Base-by-base conservation (phyloP, 2,888 invertebrate genomes). In the Melolontha melolontha region DNA sequence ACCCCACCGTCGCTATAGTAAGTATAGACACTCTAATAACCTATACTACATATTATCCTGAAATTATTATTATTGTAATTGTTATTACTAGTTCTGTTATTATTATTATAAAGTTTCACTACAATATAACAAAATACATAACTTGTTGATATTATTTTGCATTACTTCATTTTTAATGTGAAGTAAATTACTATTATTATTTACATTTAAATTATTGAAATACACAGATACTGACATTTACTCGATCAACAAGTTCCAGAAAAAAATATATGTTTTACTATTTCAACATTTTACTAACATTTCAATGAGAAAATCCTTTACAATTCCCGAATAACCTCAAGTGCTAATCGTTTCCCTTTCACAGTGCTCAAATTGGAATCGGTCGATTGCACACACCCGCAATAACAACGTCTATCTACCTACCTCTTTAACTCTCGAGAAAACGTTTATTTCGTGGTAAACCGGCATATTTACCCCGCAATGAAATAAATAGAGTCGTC, bases 401-500 rank as follows among this genome's bases (percentile, higher is more conserved):
- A 41, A 55, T 55, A 55, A 41, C 55, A 17, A 41, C 17, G 55
- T 17, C 57, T 44, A 42, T 57, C 42, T 57, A 57, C 42, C 57
- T 57, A 57, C 42, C 57, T 34, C 57, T 57, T 57, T 42, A 42
- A 57, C 12, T 42, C 57, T 44, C 22, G 22, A 57, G 51, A 64
- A 50, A 50, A 64, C 51, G 51, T 64, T 64, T 64, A 64, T 64
- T 54, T 40, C 54, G 64, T 64, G 64, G 54, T 34, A 52, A 54
- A 34, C 64, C 44, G 52, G 64, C 64, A 64, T 64, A 42, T 64
- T 64, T 62, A 64, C 44, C 54, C 52, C 52, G 51, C 42, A 52
- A 64, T 52, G 52, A 34, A 64, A 64, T 64, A 52, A 64, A 64
- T 64, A 64, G 52, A 44, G 64, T 54, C 52, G 64, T 64, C 44